Percentiles rank a stretch among this genome's conserved stretches.
These are phyloP conservation scores for Cyanoramphus novaezelandiae DNA, from an alignment of 2,113 vertebrate genomes.

Conservation along the genomic window DNA sequence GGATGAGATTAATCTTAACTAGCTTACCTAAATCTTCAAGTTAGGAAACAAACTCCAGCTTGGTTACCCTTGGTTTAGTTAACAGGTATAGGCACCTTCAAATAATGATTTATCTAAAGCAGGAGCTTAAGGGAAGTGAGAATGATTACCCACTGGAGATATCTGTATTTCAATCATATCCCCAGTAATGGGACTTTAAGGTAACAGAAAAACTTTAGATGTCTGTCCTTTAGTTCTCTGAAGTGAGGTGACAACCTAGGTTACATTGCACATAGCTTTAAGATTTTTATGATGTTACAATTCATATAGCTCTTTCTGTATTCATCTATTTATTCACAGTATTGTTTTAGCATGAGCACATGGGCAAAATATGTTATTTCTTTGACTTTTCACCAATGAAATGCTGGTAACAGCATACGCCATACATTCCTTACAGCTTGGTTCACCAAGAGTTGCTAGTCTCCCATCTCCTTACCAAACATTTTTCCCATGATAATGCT, in stretches of 20 bases:
- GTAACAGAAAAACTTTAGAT: not conserved
- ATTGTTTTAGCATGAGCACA: not conserved
- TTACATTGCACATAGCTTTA: not conserved
- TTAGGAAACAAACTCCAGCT: not conserved
- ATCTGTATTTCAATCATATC: accelerated
- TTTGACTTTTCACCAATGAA: not conserved
- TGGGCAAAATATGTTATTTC: not conserved
- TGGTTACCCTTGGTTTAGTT: not conserved
- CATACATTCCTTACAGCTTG: not conserved
- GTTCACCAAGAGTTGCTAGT: not conserved
- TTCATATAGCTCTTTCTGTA: not conserved
- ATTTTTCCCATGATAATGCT: not conserved
- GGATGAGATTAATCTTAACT: not conserved
- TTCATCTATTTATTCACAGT: not conserved
- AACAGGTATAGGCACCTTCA: not conserved
- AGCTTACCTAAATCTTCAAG: not conserved
- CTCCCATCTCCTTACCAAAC: not conserved
- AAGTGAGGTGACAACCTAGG: not conserved
- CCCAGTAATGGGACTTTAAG: not conserved
- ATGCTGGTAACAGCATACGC: not conserved
- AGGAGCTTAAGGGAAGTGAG: not conserved
- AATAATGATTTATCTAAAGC: not conserved
- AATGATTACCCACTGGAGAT: not conserved
- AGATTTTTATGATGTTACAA: not conserved
- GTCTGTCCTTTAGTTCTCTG: not conserved